phyloP scores from a whole-genome alignment of 2,797 vertebrate species.

The Adelosebastes latens region DNA sequence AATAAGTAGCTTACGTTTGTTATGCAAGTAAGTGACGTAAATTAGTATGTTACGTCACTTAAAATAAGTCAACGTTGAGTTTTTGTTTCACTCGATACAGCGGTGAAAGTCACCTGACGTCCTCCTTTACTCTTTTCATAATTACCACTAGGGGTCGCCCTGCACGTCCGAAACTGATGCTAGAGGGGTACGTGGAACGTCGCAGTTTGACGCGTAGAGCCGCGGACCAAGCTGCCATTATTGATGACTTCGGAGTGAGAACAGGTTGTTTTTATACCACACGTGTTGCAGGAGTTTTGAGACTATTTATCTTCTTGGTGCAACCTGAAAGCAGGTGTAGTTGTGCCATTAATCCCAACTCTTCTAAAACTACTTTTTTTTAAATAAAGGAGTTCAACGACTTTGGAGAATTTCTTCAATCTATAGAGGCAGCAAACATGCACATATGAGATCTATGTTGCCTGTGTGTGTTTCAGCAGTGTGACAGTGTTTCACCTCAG shows the following conservation, averaged over 20 bases:
- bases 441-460: not conserved
- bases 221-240: no score
- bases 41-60: no score
- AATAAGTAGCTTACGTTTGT: no score
- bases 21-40: no score
- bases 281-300: no score
- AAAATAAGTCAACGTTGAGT: not conserved
- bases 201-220: not conserved
- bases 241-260: no score
- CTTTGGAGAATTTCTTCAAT: not conserved
- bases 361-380: no score
- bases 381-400: not conserved
- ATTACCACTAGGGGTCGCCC: not conserved
- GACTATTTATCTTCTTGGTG: no score
- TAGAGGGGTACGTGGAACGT: not conserved
- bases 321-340: no score
- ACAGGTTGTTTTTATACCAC: no score
- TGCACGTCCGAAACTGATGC: not conserved
- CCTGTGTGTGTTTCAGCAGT: not conserved
- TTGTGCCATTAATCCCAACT: no score
- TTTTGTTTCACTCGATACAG: not conserved
- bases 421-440: not conserved
- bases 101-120: not conserved
- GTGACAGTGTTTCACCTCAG: not conserved
- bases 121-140: not conserved